These are phyloP conservation scores for Grammomys dolichurus DNA, from an alignment of 2,113 vertebrate species.

Conservation along the genomic window DNA sequence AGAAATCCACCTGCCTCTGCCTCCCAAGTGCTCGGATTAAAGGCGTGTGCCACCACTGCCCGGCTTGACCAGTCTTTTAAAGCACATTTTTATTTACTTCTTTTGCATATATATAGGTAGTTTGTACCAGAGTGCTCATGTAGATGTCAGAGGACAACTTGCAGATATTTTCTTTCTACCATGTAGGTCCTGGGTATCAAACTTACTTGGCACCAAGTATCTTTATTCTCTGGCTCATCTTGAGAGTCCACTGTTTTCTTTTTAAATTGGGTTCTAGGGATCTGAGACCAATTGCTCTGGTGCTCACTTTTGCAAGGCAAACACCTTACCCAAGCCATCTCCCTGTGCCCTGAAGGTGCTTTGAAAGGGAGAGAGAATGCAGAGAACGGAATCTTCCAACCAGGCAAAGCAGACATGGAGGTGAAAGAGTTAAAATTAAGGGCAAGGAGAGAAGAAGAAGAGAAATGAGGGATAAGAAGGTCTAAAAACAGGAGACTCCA, in stretches of 20 bases:
- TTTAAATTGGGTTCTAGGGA: not conserved
- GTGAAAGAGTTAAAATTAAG: not conserved
- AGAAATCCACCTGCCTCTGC: no score
- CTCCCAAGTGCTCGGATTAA: no score
- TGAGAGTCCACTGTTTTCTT: not conserved
- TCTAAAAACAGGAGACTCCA: fast-evolving
- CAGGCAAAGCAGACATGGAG: not conserved
- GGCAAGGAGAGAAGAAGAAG: not conserved
- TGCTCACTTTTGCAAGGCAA: not conserved
- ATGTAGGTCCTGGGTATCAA: no score
- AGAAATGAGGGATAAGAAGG: not conserved
- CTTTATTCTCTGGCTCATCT: not conserved
- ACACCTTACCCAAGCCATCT: not conserved
- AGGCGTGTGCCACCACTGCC: no score
- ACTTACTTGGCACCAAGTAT: not conserved
- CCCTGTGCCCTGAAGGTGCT: not conserved
- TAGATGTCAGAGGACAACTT: not conserved
- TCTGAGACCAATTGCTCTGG: not conserved
- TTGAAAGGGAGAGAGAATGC: not conserved
- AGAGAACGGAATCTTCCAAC: not conserved
- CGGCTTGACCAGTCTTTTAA: not conserved
- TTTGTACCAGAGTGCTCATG: not conserved
- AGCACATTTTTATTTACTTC: not conserved
- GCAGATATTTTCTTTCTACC: not conserved
- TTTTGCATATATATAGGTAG: no score